Evolutionary conservation across 2,113 vertebrate species (phyloP).

Genomic region (Alouatta palliata): DNA sequence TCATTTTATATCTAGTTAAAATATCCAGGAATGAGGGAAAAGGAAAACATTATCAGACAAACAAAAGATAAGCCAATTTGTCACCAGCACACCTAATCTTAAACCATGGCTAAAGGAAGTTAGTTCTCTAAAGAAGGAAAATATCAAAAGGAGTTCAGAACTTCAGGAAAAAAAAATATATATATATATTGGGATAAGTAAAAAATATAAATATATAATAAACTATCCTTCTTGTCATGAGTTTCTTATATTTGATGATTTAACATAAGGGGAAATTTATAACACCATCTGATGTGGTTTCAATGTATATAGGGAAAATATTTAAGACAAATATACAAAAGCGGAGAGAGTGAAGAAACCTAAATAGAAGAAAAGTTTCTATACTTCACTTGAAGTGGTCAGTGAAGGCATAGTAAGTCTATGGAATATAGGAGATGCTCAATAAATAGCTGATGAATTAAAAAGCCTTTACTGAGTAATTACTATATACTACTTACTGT

Average conservation of each 20-base stretch:
- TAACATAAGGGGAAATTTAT: background rate
- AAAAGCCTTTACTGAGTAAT: background rate
- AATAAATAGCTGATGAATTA: background rate
- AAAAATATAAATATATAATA: background rate
- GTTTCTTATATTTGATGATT: background rate
- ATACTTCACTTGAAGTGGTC: background rate
- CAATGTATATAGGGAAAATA: background rate
- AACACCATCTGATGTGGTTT: background rate
- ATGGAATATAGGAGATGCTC: background rate
- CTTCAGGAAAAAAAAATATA: background rate
- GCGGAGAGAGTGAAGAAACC: background rate
- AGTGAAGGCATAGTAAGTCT: background rate
- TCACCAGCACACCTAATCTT: background rate
- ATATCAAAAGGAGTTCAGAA: background rate
- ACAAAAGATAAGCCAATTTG: background rate
- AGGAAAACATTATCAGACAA: background rate
- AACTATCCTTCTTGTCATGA: background rate
- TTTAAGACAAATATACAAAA: background rate
- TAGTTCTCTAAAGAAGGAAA: background rate
- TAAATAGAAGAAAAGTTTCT: background rate
- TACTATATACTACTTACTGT: background rate
- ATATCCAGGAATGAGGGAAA: background rate
- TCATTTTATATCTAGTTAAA: background rate
- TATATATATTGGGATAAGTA: background rate
- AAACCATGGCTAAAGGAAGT: background rate